Conservation (phyloP, 2,797 vertebrate genomes). For the Coracias cyanogaster region DNA sequence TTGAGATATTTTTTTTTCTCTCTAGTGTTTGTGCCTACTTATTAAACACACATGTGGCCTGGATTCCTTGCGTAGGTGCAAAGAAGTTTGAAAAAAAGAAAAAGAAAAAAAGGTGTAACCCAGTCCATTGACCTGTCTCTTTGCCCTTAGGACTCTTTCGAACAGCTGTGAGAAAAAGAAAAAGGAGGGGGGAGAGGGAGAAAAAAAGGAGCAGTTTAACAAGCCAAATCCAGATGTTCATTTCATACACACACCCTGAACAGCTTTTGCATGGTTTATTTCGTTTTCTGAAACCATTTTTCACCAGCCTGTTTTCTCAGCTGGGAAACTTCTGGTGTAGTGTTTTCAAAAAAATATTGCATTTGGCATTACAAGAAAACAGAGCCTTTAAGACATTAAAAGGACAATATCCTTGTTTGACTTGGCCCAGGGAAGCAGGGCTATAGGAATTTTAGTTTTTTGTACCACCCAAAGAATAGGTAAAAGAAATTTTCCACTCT, state of each 20-base stretch:
- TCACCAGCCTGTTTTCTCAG: conserved; percentile 89
- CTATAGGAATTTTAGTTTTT: conserved; percentile 80
- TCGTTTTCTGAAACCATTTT: conserved; percentile 88
- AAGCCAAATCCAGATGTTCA: conserved; percentile 84
- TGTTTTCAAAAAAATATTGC: conserved; percentile 89
- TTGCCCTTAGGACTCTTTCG: conserved; percentile 81
- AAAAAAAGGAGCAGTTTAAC: conserved; percentile 77
- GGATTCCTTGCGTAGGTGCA: conserved; percentile 75
- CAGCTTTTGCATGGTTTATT: conserved; percentile 87
- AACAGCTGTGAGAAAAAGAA: conserved; percentile 83
- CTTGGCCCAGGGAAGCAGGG: conserved; percentile 79
- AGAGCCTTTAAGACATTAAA: conserved; percentile 85
- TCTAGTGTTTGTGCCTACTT: conserved; percentile 73
- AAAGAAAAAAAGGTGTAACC: conserved; percentile 66
- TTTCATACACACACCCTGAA: conserved; percentile 84
- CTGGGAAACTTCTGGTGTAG: conserved; percentile 88
- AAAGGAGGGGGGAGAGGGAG: neutral
- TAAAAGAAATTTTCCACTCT: conserved; percentile 80
- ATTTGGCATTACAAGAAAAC: conserved; percentile 87
- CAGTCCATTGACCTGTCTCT: conserved; percentile 81
- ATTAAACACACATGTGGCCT: conserved; percentile 78
- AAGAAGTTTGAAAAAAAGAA: conserved; percentile 38
- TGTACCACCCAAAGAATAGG: conserved; percentile 81
- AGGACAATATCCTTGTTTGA: conserved; percentile 86
- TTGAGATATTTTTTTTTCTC: conserved; percentile 67